Evolutionary conservation across 2,113 vertebrate genomes (phyloP), one percentile per base, ranked within the genome.

Genomic region (Trachemys scripta): DNA sequence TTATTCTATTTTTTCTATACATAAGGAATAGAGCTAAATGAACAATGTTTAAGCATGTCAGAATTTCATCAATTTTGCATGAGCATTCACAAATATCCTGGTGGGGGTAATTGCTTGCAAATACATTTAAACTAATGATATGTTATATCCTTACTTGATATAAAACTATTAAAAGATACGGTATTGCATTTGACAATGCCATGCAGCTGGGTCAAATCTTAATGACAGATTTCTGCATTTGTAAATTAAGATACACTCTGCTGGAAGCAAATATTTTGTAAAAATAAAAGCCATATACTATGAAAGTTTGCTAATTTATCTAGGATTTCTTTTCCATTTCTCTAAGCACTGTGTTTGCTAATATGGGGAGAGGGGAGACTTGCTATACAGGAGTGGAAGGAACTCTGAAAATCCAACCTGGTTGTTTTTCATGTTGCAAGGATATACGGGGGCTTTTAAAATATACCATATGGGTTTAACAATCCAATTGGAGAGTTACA

Each of bases 61-160:
- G 98, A 98, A 98, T 98, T 98, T 98, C 98, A 98, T 98, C 98
- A 98, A 98, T 98, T 98, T 98, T 98, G 97, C 98, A 98, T 98
- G 98, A 98, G 97, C 96, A 95, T 98, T 98, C 98, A 98, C 98
- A 98, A 98, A 98, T 98, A 98, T 98, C 98, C 98, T 98, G 98
- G 98, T 98, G 98, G 98, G 98, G 98, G 98, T 98, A 98, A 98
- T 98, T 98, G 98, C 98, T 98, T 98, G 98, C 98, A 98, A 98
- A 98, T 98, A 98, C 98, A 98, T 98, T 98, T 98, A 98, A 98
- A 98, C 98, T 98, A 98, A 98, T 98, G 98, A 98, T 98, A 98
- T 98, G 98, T 98, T 98, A 98, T 98, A 98, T 98, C 98, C 96
- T 98, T 98, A 98, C 98, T 98, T 98, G 98, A 98, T 98, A 98